phyloP scores from a whole-genome alignment of 2,797 vertebrate species.

The Schizopygopsis malacanthus region DNA sequence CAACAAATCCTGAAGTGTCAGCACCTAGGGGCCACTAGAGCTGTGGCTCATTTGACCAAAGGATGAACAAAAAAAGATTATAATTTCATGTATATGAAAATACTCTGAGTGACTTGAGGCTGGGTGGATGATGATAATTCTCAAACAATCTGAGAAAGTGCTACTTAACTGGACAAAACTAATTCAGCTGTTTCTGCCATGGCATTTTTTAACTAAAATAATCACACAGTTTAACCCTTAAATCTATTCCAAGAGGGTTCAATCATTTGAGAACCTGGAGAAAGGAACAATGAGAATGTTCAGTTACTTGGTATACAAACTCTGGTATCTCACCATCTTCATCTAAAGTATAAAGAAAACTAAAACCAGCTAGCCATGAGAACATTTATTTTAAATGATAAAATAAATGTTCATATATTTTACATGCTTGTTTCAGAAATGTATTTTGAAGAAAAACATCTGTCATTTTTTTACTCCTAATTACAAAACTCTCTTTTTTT shows the following conservation, averaged over 20 bases:
- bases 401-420: not conserved
- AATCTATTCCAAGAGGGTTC: not conserved
- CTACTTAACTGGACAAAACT: not conserved
- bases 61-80: not conserved
- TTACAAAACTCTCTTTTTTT: not conserved
- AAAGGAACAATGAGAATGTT: not conserved
- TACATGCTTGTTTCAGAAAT: not conserved
- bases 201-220: not conserved
- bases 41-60: not conserved
- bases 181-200: not conserved
- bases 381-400: not conserved
- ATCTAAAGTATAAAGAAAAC: not conserved
- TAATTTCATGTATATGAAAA: not conserved
- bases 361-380: not conserved
- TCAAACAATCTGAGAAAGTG: not conserved
- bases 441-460: not conserved
- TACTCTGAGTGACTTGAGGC: not conserved
- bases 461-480: not conserved
- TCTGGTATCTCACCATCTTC: not conserved
- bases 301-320: not conserved
- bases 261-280: not conserved
- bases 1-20: not conserved
- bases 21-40: not conserved
- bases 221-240: not conserved
- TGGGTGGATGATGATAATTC: not conserved